Evolutionary conservation across 2,797 vertebrate genomes (phyloP), one percentile per base, ranked within the genome.

Genomic region (Neomorphus geoffroyi): DNA sequence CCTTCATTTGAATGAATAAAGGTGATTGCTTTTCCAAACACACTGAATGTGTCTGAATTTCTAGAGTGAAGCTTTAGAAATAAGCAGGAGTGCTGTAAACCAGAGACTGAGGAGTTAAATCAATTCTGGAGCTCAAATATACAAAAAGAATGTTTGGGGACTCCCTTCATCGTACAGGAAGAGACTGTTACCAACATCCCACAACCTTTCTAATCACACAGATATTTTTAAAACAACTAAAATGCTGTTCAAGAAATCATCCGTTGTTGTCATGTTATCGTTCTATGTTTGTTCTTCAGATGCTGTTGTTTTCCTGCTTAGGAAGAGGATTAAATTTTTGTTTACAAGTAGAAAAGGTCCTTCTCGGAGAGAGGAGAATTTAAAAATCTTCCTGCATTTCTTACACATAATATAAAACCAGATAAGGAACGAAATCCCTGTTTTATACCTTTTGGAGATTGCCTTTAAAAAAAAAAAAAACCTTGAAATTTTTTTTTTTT

Each of bases 181-280:
- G 45, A 83, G 53, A 69, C 30, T 80, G 3, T 64, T 84, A 21
- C 33, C 95, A 77, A 7, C 66, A 50, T 83, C 71, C 24, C 50
- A 28, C 43, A 37, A 65, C 58, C 61, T 48, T 84, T 39, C 72
- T 90, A 72, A 93, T 93, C 61, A 64, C 14, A 92, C 51, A 58
- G 89, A 94, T 94, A 92, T 91, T 91, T 92, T 96, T 95, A 92
- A 85, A 90, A 73, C 75, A 54, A 86, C 91, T 93, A 90, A 97
- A 83, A 81, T 79, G 43, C 46, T n/a, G 92, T 92, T 87, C 37
- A 51, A 91, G 71, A 80, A 78, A 41, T 64, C 50, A 61, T 60
- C 48, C 71, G 53, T 73, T 81, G 50, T 92, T 96, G 84, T 93
- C 75, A 66, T 71, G 65, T 93, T 88, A 35, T 48, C 0, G 1